Base-by-base conservation (phyloP, 2,888 invertebrate genomes). In the Caenorhabditis zanzibari region DNA sequence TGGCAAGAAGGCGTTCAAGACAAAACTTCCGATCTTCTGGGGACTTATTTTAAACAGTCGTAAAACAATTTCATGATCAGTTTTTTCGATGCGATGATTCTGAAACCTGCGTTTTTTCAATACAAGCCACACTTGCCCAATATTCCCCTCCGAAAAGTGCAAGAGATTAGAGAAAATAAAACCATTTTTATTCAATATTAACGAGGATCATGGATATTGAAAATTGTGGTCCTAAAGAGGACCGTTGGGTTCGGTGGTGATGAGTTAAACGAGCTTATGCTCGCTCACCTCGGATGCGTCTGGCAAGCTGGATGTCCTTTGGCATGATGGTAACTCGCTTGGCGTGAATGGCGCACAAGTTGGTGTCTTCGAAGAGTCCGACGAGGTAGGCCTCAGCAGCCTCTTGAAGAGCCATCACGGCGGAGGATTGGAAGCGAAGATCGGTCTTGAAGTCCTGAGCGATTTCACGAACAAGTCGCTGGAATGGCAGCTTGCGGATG, bases 311-410 rank as follows among this genome's bases (percentile, higher is more conserved):
- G 92, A 97, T 97, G 93, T 97, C 97, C 94, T 97, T 97, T 91
- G 97, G 97, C 97, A 97, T 97, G 94, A 97, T 97, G 88, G 97
- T 97, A 77, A 97, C 97, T 92, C 97, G 95, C 94, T 97, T 97
- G 91, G 97, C 97, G 93, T 97, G 97, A 93, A 97, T 97, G 89
- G 97, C 97, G 94, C 97, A 97, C 95, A 97, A 95, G 94, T 97
- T 97, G 90, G 97, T 97, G 94, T 91, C 97, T 38, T 97, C 97
- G 93, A 97, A 77, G 82, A 97, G 94, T 88, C 97, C 97, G 79
- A 97, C 96, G 89, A 97, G 94, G 93, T 96, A 96, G 68, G 85
- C 85, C 75, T 85, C 93, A 91, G 95, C 79, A 44, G 88, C 82
- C 76, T 96, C 96, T 63, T 74, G 73, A 61, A 73, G 73, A 52